Conservation (phyloP, 2,888 invertebrate genomes). For the Agrochola circellaris region DNA sequence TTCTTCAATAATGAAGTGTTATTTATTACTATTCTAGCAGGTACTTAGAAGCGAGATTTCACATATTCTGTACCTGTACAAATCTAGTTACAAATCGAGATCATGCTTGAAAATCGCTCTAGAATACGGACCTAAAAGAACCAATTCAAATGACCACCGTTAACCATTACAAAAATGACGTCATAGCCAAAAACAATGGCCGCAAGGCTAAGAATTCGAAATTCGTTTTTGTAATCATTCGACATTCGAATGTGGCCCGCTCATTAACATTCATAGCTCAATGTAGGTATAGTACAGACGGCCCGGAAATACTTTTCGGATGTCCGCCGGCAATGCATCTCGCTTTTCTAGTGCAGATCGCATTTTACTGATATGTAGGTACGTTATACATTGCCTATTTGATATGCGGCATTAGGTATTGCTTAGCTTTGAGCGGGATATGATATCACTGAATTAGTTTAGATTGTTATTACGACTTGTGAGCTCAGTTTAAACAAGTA, state of each 20-base stretch:
- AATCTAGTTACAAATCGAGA: not conserved
- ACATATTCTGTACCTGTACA: not conserved
- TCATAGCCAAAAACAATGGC: conserved; percentile 37
- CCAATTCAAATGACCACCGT: conserved; percentile 17
- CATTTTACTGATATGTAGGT: conserved; percentile 66
- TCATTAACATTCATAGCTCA: conserved; percentile 70
- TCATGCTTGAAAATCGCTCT: not conserved
- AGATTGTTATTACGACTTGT: conserved; percentile 10
- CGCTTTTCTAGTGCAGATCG: conserved; percentile 70
- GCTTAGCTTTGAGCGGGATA: conserved; percentile 40
- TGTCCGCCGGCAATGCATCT: conserved; percentile 79
- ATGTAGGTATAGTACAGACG: conserved; percentile 71
- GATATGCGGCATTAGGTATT: conserved; percentile 50
- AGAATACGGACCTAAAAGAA: not conserved
- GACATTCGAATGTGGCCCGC: conserved; percentile 35
- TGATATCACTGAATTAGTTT: conserved; percentile 38
- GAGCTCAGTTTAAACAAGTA: conserved; percentile 11
- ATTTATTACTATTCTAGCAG: conserved; percentile 14
- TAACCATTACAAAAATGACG: conserved; percentile 21
- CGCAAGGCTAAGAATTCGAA: conserved; percentile 38
- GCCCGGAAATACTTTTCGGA: conserved; percentile 84
- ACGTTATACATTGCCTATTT: conserved; percentile 49
- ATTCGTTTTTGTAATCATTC: conserved; percentile 47
- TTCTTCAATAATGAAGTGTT: conserved; percentile 30
- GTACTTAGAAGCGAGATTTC: not conserved